These are phyloP conservation scores for Thumatha senex DNA, from an alignment of 2,888 invertebrate genomes.

Conservation along the genomic window DNA sequence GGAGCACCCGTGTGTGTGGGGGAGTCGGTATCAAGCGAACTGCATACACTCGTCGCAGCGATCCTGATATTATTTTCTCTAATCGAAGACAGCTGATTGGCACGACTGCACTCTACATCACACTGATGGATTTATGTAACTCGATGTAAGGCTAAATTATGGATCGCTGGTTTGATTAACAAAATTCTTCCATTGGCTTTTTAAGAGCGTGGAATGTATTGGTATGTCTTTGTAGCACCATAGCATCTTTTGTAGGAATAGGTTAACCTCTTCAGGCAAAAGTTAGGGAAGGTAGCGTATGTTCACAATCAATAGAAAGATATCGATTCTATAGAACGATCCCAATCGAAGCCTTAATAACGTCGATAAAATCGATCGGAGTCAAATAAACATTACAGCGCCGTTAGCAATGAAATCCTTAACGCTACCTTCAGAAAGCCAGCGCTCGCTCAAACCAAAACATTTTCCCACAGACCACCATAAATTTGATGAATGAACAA, in stretches of 20 bases:
- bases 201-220: neutral
- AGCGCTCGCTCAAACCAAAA: slow-evolving; percentile 65
- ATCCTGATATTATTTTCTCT: slow-evolving; percentile 51
- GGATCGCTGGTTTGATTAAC: neutral
- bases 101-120: slow-evolving; percentile 45
- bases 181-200: neutral
- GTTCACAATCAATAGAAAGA: too few relatives aligned
- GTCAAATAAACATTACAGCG: slow-evolving; percentile 39
- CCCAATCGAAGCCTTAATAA: slow-evolving; percentile 20
- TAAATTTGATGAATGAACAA: slow-evolving; percentile 83
- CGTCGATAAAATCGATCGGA: slow-evolving; percentile 37
- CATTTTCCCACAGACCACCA: slow-evolving; percentile 79
- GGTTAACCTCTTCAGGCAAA: too few relatives aligned
- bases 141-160: slow-evolving; percentile 6
- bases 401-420: slow-evolving; percentile 35
- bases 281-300: too few relatives aligned
- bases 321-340: neutral
- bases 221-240: neutral
- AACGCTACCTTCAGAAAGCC: slow-evolving; percentile 43
- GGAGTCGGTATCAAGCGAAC: slow-evolving; percentile 55
- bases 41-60: slow-evolving; percentile 37
- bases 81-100: slow-evolving; percentile 57
- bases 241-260: too few relatives aligned
- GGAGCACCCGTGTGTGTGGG: slow-evolving; percentile 43
- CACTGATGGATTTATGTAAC: slow-evolving; percentile 29